Base-by-base conservation (phyloP, 2,113 vertebrate species). In the Rhegmatorhina hoffmannsi region DNA sequence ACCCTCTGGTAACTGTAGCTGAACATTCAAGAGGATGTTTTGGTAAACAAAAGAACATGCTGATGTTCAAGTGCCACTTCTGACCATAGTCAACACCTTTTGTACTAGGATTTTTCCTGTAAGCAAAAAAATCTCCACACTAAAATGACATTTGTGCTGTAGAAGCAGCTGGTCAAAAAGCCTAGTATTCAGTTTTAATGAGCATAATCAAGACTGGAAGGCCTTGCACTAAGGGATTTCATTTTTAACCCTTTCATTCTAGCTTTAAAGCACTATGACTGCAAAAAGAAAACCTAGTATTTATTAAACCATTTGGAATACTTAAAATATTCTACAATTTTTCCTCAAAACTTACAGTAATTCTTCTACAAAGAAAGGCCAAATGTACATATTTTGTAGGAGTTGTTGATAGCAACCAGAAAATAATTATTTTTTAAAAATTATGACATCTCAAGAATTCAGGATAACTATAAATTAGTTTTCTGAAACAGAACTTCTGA, bases 131-230 rank as follows among this genome's bases (percentile, higher is more conserved):
- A 95, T 73, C 58, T 86, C 49, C 55, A 75, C 33, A 31, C 49
- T 87, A 69, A 96, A 92, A 80, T 64, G 29, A 88, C 52, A 74
- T 90, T 75, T 94, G 64, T 82, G 84, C 56, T 92, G 58, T 74
- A 94, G 75, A 95, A 96, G 78, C 96, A 98, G 95, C 84, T 96
- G 87, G 84, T 91, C 75, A 79, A 92, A 95, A 94, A 92, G 64
- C 69, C 80, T 21, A 92, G 90, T 73, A 78, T 80, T 95, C 88
- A 90, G 83, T 84, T 96, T 92, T 95, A 92, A 94, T 93, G 96
- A 92, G 90, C 87, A 95, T 58, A 60, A 79, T 82, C 84, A 93
- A 84, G 52, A 67, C 68, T 85, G 28, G 34, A 73, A 94, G 63
- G 62, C 43, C 67, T 96, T 80, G 79, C 58, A 89, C 77, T 81